Percentiles rank a stretch among this genome's conserved stretches.
Conservation (phyloP, 2,113 vertebrate genomes). For the Phaethornis superciliosus region DNA sequence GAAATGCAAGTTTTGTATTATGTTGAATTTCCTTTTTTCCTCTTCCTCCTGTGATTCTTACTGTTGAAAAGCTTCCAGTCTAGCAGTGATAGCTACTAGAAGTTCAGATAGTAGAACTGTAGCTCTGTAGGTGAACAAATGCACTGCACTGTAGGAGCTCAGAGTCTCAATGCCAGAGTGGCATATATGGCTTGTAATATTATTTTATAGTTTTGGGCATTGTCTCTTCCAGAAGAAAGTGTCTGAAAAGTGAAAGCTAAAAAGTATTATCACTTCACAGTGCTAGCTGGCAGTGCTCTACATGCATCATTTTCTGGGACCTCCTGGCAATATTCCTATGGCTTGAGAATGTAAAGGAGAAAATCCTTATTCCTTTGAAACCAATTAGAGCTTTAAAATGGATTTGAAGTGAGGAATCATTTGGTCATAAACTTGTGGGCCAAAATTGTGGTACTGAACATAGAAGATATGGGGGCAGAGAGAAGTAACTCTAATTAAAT, state of each 20-base stretch:
- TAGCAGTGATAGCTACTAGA: background rate
- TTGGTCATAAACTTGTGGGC: background rate
- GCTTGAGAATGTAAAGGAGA: background rate
- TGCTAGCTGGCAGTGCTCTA: background rate
- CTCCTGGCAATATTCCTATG: background rate
- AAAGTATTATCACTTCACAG: background rate
- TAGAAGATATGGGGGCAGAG: background rate
- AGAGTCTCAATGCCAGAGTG: background rate
- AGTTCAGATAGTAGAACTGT: background rate
- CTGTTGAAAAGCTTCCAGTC: background rate
- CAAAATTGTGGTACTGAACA: background rate
- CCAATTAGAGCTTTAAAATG: background rate
- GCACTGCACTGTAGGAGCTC: background rate
- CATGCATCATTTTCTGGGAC: background rate
- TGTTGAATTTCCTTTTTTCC: background rate
- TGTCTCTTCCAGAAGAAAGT: background rate
- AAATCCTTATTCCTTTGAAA: background rate
- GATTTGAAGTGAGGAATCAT: background rate
- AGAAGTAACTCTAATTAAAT: background rate
- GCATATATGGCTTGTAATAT: background rate
- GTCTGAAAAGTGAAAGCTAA: background rate
- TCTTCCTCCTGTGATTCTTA: background rate
- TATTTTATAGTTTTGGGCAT: background rate
- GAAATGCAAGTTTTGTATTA: background rate
- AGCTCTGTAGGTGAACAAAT: background rate